These are phyloP conservation scores for Alligator mississippiensis DNA, from an alignment of 2,113 vertebrate species.

Conservation along the genomic window DNA sequence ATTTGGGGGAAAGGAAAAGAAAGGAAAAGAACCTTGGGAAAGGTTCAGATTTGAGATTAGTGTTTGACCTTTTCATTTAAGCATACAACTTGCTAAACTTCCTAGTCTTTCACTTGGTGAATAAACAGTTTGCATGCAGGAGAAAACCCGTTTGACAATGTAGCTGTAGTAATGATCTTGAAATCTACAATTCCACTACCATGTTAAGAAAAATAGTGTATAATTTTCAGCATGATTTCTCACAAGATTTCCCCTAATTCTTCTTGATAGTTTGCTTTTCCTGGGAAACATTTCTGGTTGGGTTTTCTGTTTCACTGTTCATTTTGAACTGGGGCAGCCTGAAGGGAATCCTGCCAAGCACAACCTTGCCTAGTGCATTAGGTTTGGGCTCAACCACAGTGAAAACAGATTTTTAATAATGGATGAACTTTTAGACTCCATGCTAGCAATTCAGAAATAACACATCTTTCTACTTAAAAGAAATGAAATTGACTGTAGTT, in stretches of 20 bases:
- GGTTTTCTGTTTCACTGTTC: background rate
- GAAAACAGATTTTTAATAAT: conserved; percentile 8
- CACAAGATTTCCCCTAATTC: conserved; percentile 14
- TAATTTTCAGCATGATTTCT: background rate
- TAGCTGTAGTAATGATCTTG: background rate
- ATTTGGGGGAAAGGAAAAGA: background rate
- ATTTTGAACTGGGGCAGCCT: conserved; percentile 38
- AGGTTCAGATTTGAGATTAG: conserved; percentile 34
- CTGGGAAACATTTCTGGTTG: background rate
- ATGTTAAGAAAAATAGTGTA: background rate
- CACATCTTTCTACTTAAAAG: background rate
- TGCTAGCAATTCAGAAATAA: conserved; percentile 1
- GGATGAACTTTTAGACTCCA: conserved; percentile 4
- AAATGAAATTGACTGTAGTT: background rate
- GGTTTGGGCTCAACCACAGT: background rate
- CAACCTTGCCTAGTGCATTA: background rate
- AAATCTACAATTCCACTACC: background rate
- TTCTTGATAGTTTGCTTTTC: background rate
- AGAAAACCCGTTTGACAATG: conserved; percentile 7
- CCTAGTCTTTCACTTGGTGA: conserved; percentile 33
- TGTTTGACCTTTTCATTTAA: background rate
- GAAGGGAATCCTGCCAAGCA: conserved; percentile 1
- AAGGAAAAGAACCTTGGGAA: background rate
- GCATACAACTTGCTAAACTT: background rate
- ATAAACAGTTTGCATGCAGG: background rate